phyloP scores from a whole-genome alignment of 2,888 invertebrate genomes.

The Polydrusus cervinus region DNA sequence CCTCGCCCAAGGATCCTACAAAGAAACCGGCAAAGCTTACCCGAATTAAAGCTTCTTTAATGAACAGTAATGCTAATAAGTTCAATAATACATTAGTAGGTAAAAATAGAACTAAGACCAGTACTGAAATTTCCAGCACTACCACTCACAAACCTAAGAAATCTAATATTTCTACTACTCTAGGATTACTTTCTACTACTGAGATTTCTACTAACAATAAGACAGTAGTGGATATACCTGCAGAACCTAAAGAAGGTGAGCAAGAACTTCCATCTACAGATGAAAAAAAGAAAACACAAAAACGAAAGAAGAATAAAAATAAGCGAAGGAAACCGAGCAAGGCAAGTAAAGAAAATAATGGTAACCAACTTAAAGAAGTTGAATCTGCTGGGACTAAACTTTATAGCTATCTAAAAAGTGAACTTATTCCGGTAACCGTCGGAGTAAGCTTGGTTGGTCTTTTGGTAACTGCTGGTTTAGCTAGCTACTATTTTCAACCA shows the following conservation, averaged over 20 bases:
- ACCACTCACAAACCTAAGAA: slow-evolving; percentile 40
- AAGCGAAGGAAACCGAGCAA: slow-evolving; percentile 77
- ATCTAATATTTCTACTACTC: slow-evolving; percentile 30
- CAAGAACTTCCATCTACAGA: slow-evolving; percentile 47
- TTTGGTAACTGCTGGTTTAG: slow-evolving; percentile 83
- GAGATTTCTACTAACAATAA: slow-evolving; percentile 11
- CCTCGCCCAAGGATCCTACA: slow-evolving; percentile 64
- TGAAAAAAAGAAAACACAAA: slow-evolving; percentile 61
- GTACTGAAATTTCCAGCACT: slow-evolving; percentile 50
- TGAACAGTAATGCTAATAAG: slow-evolving; percentile 68
- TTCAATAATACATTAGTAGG: slow-evolving; percentile 26
- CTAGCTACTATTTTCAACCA: slow-evolving; percentile 85
- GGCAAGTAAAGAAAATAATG: slow-evolving; percentile 67
- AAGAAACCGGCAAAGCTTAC: slow-evolving; percentile 68
- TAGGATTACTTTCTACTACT: slow-evolving; percentile 46
- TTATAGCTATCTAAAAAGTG: slow-evolving; percentile 84
- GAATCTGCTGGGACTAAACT: slow-evolving; percentile 83
- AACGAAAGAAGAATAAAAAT: slow-evolving; percentile 67
- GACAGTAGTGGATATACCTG: slow-evolving; percentile 51
- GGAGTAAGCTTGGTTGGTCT: slow-evolving; percentile 85
- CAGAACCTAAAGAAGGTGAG: slow-evolving; percentile 69
- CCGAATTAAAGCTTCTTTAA: slow-evolving; percentile 78
- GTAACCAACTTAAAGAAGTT: slow-evolving; percentile 66
- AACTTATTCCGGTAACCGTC: slow-evolving; percentile 84
- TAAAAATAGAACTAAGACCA: slow-evolving; percentile 56